phyloP scores from a whole-genome alignment of 2,888 invertebrate genomes.

The Andrena chrysosceles region DNA sequence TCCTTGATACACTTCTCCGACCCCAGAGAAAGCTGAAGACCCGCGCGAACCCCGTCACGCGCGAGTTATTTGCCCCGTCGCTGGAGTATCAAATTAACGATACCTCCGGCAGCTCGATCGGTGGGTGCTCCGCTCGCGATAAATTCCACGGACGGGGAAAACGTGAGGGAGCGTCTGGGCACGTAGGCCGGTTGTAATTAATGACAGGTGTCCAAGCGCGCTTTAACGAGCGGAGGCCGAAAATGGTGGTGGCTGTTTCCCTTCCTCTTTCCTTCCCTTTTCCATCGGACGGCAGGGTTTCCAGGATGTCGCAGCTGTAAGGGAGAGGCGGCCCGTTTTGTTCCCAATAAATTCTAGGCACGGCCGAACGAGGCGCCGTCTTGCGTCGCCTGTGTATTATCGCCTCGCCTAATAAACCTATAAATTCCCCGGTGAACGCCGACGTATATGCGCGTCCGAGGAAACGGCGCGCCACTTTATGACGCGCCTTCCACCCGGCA shows the following conservation, averaged over 20 bases:
- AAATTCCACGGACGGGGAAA: conserved; percentile 36
- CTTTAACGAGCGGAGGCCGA: conserved; percentile 56
- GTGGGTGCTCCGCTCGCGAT: conserved; percentile 14
- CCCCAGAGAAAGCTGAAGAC: not conserved
- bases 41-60: not conserved
- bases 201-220: conserved; percentile 56
- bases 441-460: conserved; percentile 33
- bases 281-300: conserved; percentile 14
- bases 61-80: not conserved
- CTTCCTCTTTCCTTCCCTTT: not conserved
- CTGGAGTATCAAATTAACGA: conserved; percentile 33
- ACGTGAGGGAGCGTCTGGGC: conserved; percentile 10
- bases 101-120: conserved; percentile 20
- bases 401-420: conserved; percentile 73
- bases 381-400: conserved; percentile 61
- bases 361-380: conserved; percentile 37
- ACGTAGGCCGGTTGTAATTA: conserved; percentile 55
- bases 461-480: conserved; percentile 49
- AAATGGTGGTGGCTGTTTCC: conserved; percentile 41
- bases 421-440: conserved; percentile 66
- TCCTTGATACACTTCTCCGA: no score
- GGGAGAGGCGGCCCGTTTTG: conserved; percentile 39
- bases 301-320: conserved; percentile 53
- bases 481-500: conserved; percentile 29
- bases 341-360: conserved; percentile 61